Evolutionary conservation across 2,888 invertebrate species (phyloP).

Genomic region (Adineta ricciae): DNA sequence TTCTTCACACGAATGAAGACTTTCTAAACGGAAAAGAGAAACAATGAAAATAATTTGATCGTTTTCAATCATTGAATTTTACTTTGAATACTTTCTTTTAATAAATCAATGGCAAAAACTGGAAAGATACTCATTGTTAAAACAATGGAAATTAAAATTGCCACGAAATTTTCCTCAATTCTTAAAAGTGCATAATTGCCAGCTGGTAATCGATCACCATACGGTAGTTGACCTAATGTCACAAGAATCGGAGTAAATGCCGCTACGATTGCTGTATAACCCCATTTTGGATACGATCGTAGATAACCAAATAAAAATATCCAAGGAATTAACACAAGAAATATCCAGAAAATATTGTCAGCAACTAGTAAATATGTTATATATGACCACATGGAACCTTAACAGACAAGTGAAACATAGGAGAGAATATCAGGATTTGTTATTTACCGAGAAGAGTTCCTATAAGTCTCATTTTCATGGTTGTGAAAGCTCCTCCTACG

Average conservation of each 20-base stretch:
- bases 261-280: background rate
- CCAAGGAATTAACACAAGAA: background rate
- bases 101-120: background rate
- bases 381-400: background rate
- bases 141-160: background rate
- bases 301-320: background rate
- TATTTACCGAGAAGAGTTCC: background rate
- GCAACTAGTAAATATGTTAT: background rate
- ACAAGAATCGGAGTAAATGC: background rate
- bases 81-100: constrained; percentile 5
- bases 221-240: background rate
- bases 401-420: background rate
- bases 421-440: too few relatives aligned
- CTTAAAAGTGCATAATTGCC: constrained; percentile 15
- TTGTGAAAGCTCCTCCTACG: background rate
- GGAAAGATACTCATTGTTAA: background rate
- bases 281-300: background rate
- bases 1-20: background rate
- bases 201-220: background rate
- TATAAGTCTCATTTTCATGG: background rate
- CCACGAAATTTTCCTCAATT: constrained; percentile 7
- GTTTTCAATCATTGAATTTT: background rate
- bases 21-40: background rate
- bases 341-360: background rate
- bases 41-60: background rate